Base-by-base conservation (phyloP, 2,888 invertebrate species). In the Drosophila trichaetosa region DNA sequence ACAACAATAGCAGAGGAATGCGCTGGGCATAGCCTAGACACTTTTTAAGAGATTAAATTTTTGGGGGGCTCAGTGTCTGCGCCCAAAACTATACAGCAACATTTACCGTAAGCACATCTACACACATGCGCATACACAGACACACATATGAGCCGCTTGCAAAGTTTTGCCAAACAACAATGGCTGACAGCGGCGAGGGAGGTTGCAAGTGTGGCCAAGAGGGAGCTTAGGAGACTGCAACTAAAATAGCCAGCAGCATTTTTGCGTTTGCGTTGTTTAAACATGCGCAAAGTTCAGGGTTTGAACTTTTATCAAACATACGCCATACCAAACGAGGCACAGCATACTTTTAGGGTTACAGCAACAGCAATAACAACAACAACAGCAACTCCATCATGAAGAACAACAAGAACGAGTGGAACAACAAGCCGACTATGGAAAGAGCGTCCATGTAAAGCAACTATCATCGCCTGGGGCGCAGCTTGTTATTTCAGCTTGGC, bases 221-320 rank as follows among this genome's bases (percentile, higher is more conserved):
- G 46, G 53, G 53, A 29, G 46, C 54, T 52, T 52, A 46, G 62
- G 52, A 76, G 82, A 66, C 70, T 85, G 88, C 90, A 86, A 87
- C 90, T 86, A 87, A 91, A 90, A 90, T 90, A 89, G 91, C 90
- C 88, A 75, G 80, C 86, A 90, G 90, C 90, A 83, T 87, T 89
- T 88, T 90, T 90, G 90, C 91, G 89, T 88, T 86, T 90, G 83
- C 90, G 90, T 84, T 89, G 91, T 90, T 90, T 86, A 90, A 87
- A 90, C 90, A 89, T 89, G 90, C 83, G 90, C 90, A 90, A 90
- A 90, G 91, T 90, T 91, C 89, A 82, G 87, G 88, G 78, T 76
- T 84, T 90, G 90, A 90, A 90, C 91, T 90, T 90, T 90, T 89
- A 90, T 89, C 86, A 90, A 86, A 87, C 85, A 86, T 86, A 90